Conservation (phyloP, 2,797 vertebrate species). For the Eleutherodactylus coqui region DNA sequence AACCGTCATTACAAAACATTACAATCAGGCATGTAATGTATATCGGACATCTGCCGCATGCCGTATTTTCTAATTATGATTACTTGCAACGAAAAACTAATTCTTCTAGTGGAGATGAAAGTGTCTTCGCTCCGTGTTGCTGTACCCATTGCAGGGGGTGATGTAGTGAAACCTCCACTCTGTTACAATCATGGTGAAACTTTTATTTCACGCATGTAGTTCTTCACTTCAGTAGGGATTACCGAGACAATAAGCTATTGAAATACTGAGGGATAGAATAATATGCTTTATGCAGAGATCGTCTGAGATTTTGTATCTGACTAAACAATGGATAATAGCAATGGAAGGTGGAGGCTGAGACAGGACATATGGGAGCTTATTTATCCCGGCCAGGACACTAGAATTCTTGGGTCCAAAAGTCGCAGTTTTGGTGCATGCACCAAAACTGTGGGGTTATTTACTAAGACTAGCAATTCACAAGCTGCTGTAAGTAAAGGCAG, state of each 20-base stretch:
- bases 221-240: neutral
- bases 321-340: neutral
- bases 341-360: neutral
- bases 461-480: no score
- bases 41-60: neutral
- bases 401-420: no score
- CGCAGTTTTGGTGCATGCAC: no score
- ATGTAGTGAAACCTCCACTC: neutral
- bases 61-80: neutral
- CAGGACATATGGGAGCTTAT: neutral
- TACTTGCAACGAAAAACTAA: neutral
- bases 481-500: no score
- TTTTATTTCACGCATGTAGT: neutral
- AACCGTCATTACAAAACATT: neutral
- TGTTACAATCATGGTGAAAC: neutral
- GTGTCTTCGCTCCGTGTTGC: neutral
- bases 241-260: constrained; percentile 12
- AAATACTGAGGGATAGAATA: neutral
- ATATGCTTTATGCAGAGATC: neutral
- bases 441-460: no score
- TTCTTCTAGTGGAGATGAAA: constrained; percentile 3
- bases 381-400: no score
- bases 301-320: neutral
- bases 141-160: neutral
- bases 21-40: neutral